These are phyloP conservation scores for Argyresthia goedartella DNA, from an alignment of 2,888 invertebrate genomes.

Conservation along the genomic window DNA sequence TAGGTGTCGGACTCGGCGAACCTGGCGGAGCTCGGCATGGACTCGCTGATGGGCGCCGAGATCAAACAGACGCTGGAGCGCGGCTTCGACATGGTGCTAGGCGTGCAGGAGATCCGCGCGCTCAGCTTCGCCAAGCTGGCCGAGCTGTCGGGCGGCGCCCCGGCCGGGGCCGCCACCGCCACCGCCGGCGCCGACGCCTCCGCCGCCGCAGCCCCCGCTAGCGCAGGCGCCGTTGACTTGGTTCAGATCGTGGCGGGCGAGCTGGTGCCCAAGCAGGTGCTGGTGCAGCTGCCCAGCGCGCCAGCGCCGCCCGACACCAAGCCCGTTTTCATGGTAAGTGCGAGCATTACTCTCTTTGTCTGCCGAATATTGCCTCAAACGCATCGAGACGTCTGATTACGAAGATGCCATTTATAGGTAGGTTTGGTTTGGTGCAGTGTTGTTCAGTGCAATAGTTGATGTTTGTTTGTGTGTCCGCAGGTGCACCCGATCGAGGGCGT, in stretches of 20 bases:
- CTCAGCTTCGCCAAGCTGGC: constrained; percentile 79
- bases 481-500: constrained; percentile 93
- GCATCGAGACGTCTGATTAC: no score
- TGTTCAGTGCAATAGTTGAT: no score
- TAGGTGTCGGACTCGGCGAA: constrained; percentile 79
- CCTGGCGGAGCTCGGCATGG: constrained; percentile 94
- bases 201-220: constrained; percentile 17
- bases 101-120: constrained; percentile 87
- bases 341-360: neutral
- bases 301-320: constrained; percentile 32
- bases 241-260: constrained; percentile 65
- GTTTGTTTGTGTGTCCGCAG: no score
- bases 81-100: constrained; percentile 88
- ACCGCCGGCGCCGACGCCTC: no score
- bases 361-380: no score
- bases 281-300: constrained; percentile 76
- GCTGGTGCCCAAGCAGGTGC: constrained; percentile 80
- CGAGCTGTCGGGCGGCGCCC: constrained; percentile 21
- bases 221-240: constrained; percentile 36
- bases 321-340: constrained; percentile 74
- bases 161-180: constrained; percentile 9
- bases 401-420: no score
- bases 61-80: constrained; percentile 93
- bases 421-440: no score
- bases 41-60: constrained; percentile 97